Percentiles rank a stretch among this genome's conserved stretches.
These are phyloP conservation scores for Mellilla xanthometata DNA, from an alignment of 2,888 invertebrate genomes.

Conservation along the genomic window DNA sequence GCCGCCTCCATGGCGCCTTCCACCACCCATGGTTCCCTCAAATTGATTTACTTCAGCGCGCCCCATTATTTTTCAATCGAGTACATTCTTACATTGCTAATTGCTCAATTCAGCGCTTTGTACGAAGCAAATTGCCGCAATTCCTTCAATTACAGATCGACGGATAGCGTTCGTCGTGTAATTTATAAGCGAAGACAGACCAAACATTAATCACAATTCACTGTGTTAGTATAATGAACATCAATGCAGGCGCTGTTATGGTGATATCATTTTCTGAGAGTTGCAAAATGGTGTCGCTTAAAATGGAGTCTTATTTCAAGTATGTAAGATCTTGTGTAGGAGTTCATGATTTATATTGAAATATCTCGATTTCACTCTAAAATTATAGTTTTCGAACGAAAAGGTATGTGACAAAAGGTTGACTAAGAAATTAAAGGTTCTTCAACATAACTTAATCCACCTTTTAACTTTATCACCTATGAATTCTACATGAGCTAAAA, in stretches of 20 bases:
- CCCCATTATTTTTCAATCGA: constrained; percentile 53
- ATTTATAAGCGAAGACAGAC: constrained; percentile 48
- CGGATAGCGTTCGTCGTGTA: constrained; percentile 59
- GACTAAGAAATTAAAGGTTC: too few relatives aligned
- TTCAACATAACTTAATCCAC: too few relatives aligned
- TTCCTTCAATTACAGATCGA: constrained; percentile 69
- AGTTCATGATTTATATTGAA: too few relatives aligned
- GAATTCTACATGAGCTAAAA: too few relatives aligned
- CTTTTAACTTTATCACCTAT: too few relatives aligned
- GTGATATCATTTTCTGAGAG: constrained; percentile 53
- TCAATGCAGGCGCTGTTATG: constrained; percentile 35
- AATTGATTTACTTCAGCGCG: constrained; percentile 37
- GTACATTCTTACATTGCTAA: constrained; percentile 48
- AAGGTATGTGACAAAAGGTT: too few relatives aligned
- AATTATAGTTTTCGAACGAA: too few relatives aligned
- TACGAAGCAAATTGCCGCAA: constrained; percentile 60
- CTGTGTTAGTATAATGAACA: constrained; percentile 48
- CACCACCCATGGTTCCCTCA: background rate
- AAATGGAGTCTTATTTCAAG: constrained; percentile 1
- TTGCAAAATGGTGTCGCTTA: background rate
- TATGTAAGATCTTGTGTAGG: too few relatives aligned
- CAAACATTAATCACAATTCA: constrained; percentile 66
- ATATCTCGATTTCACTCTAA: too few relatives aligned
- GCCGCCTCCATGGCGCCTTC: background rate
- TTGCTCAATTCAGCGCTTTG: constrained; percentile 63